phyloP scores from a whole-genome alignment of 1,140 invertebrate species.

The Spodoptera frugiperda region DNA sequence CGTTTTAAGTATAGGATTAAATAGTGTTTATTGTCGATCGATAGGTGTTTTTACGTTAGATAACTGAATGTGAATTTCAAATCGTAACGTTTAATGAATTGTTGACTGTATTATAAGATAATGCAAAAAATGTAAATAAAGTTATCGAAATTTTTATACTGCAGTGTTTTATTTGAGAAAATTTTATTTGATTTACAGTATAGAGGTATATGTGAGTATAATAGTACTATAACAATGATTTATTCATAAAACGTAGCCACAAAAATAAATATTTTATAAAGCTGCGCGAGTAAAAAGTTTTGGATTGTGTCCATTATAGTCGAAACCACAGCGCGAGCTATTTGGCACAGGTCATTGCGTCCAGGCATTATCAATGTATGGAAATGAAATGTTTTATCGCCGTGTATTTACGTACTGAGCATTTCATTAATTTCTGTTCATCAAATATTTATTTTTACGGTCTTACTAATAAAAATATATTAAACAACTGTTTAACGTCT shows the following conservation, averaged over 20 bases:
- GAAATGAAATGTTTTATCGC: constrained; percentile 43
- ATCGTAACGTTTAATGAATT: constrained; percentile 80
- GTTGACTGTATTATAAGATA: constrained; percentile 85
- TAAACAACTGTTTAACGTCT: too few species aligned
- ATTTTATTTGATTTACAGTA: background rate
- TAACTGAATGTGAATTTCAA: constrained; percentile 82
- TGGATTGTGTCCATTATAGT: constrained; percentile 80
- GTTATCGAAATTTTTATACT: constrained; percentile 80
- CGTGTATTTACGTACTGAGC: constrained; percentile 31
- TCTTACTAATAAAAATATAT: too few species aligned
- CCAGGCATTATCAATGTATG: constrained; percentile 44
- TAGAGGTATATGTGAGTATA: background rate
- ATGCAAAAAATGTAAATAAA: constrained; percentile 84
- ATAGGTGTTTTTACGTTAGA: constrained; percentile 82
- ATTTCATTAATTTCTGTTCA: constrained; percentile 25
- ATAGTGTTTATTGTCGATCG: constrained; percentile 75
- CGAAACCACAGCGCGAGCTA: constrained; percentile 65
- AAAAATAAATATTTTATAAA: constrained; percentile 46
- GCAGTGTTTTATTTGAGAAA: constrained; percentile 48
- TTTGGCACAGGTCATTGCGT: constrained; percentile 58
- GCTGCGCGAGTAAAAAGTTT: constrained; percentile 65
- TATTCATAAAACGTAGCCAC: constrained; percentile 26
- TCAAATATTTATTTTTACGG: constrained; percentile 33
- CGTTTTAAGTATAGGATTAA: constrained; percentile 62
- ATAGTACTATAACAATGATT: background rate